phyloP scores from a whole-genome alignment of 1,140 invertebrate genomes.

The Magallana angulata region DNA sequence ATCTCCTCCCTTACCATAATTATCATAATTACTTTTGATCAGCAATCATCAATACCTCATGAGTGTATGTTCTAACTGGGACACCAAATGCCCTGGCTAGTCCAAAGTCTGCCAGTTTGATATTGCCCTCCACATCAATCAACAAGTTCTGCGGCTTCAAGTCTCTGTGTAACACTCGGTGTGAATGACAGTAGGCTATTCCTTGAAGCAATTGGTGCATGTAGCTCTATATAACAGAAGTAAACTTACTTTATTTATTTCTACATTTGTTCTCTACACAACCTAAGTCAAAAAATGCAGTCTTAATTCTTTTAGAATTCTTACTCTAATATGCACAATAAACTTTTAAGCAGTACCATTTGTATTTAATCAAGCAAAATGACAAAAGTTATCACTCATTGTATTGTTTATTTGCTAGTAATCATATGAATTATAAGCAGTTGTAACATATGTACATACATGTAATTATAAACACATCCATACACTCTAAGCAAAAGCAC shows the following conservation, averaged over 20 bases:
- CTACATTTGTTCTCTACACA: not conserved
- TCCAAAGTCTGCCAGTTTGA: slow-evolving; percentile 99
- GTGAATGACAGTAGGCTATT: slow-evolving; percentile 96
- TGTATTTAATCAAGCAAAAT: not conserved
- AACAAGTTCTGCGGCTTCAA: slow-evolving; percentile 99
- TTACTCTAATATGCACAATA: no score
- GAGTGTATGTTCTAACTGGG: slow-evolving; percentile 97
- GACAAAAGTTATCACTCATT: not conserved
- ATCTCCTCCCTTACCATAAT: no score
- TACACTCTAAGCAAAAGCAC: no score
- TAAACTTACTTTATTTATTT: not conserved
- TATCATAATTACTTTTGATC: no score
- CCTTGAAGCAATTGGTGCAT: slow-evolving; percentile 94
- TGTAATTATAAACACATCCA: no score
- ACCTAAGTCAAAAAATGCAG: no score
- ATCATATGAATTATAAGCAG: no score
- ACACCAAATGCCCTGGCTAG: slow-evolving; percentile 94
- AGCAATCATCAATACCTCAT: slow-evolving; percentile 86
- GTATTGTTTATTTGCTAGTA: no score
- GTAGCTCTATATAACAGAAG: slow-evolving; percentile 79
- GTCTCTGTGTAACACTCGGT: slow-evolving; percentile 96
- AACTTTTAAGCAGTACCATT: no score
- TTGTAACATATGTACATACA: no score
- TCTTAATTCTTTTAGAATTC: no score
- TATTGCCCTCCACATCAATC: slow-evolving; percentile 80